Conservation (phyloP, 2,113 vertebrate genomes). For the Sitta europaea region DNA sequence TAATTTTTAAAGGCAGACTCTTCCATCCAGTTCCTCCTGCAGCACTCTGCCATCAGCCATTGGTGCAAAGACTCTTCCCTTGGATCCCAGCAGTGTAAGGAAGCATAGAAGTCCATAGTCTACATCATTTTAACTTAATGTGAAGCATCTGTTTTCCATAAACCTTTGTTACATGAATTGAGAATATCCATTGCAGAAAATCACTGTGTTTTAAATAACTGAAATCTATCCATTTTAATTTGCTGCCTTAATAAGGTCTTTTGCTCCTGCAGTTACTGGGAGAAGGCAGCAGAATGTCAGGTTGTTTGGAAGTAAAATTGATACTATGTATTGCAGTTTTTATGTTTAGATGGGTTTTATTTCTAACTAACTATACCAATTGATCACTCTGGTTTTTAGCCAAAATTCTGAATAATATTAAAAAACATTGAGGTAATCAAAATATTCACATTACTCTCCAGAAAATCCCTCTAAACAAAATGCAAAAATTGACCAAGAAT, state of each 20-base stretch:
- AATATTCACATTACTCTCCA: not conserved
- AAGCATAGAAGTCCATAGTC: not conserved
- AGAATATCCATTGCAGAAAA: not conserved
- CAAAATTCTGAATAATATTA: not conserved
- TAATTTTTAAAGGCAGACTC: not conserved
- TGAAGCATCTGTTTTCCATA: not conserved
- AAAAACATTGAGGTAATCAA: not conserved
- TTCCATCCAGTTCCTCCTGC: not conserved
- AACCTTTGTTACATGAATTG: rapidly evolving
- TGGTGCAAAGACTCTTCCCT: not conserved
- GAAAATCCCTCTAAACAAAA: not conserved
- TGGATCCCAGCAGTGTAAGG: not conserved
- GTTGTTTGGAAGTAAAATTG: not conserved
- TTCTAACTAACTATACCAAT: not conserved
- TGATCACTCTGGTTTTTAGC: not conserved
- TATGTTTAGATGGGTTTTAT: not conserved
- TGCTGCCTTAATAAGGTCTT: not conserved
- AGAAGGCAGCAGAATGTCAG: not conserved
- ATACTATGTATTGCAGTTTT: not conserved
- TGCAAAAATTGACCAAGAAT: not conserved
- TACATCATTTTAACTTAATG: not conserved
- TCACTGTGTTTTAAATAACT: not conserved
- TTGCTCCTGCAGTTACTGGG: not conserved
- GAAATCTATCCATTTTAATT: not conserved
- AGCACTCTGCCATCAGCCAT: not conserved